Evolutionary conservation across 2,113 vertebrate genomes (phyloP).

Genomic region (Siniperca knerii): DNA sequence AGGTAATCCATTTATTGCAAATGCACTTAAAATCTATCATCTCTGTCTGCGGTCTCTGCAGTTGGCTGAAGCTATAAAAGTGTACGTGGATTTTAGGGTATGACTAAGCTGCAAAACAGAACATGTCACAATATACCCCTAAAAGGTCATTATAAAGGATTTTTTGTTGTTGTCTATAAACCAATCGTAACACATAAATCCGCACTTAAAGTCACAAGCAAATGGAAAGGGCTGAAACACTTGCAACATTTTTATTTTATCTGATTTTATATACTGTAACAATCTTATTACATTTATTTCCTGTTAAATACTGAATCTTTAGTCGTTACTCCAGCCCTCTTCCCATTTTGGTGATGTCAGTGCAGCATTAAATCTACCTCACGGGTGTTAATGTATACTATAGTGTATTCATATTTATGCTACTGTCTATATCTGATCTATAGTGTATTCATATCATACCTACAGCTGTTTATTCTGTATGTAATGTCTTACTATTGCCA

Average conservation of each 20-base stretch:
- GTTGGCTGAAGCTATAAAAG: slow-evolving; percentile 13
- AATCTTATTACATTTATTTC: neutral
- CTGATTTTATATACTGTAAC: neutral
- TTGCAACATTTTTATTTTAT: neutral
- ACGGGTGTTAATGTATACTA: too few relatives aligned
- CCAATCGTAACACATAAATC: neutral
- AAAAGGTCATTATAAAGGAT: slow-evolving; percentile 18
- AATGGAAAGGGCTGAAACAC: neutral
- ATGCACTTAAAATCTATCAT: slow-evolving; percentile 37
- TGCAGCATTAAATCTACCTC: neutral
- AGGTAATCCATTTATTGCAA: slow-evolving; percentile 27
- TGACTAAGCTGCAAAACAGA: slow-evolving; percentile 41
- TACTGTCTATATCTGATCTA: too few relatives aligned
- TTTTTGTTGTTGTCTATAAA: neutral
- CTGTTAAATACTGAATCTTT: neutral
- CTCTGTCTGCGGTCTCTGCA: slow-evolving; percentile 42
- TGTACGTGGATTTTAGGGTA: neutral
- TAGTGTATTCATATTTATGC: too few relatives aligned
- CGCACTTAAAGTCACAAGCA: neutral
- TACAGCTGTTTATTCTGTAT: too few relatives aligned
- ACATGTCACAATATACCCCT: neutral
- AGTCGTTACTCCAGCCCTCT: neutral
- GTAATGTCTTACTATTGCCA: too few relatives aligned
- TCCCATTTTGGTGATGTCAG: neutral
- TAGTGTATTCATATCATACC: too few relatives aligned